Evolutionary conservation across 1,140 invertebrate species (phyloP).

Genomic region (Dendroctonus ponderosae): DNA sequence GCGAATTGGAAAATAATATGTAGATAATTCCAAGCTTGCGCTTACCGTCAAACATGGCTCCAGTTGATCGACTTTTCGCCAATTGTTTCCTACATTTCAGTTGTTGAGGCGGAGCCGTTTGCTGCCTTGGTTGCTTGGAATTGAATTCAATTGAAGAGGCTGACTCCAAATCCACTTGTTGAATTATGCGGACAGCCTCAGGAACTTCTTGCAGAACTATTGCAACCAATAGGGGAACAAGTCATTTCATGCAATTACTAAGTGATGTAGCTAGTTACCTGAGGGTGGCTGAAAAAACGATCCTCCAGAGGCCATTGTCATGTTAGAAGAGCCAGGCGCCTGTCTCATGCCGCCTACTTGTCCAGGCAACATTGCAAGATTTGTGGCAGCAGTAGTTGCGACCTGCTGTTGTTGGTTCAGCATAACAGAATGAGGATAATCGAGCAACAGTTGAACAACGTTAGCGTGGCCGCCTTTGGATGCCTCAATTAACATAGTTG

Average conservation of each 20-base stretch:
- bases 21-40: not conserved
- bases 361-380: conserved; percentile 44
- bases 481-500: conserved; percentile 97
- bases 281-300: conserved; percentile 50
- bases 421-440: conserved; percentile 84
- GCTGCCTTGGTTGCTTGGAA: conserved; percentile 31
- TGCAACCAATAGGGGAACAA: too few species aligned
- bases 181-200: conserved; percentile 54
- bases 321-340: conserved; percentile 30
- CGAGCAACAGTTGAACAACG: conserved; percentile 91
- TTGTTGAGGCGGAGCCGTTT: conserved; percentile 6
- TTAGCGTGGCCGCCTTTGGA: conserved; percentile 95
- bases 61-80: conserved; percentile 57
- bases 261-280: conserved; percentile 32
- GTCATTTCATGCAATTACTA: too few species aligned
- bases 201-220: conserved; percentile 56
- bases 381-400: conserved; percentile 46
- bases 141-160: conserved; percentile 36
- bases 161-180: conserved; percentile 41
- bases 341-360: conserved; percentile 43
- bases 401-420: conserved; percentile 48
- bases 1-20: not conserved
- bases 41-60: conserved; percentile 41
- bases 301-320: conserved; percentile 43
- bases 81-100: conserved; percentile 51